Evolutionary conservation across 2,888 invertebrate species (phyloP).

Genomic region (Branchinecta sandiegonensis): DNA sequence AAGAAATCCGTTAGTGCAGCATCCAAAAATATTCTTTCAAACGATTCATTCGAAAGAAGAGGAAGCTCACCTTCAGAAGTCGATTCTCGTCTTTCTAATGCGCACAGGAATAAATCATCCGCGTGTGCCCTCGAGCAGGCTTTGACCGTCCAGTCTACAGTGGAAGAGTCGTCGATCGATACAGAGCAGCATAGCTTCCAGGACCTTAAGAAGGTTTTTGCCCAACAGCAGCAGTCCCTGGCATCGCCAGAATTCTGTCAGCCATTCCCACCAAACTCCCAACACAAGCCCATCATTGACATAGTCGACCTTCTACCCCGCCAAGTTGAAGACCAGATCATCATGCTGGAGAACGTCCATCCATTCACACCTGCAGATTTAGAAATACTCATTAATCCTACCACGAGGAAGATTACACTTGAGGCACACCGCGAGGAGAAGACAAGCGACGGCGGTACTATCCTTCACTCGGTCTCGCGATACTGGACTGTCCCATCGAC

Average conservation of each 20-base stretch:
- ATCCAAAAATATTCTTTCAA: background rate
- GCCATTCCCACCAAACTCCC: slow-evolving; percentile 12
- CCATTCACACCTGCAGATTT: background rate
- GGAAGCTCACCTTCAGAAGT: background rate
- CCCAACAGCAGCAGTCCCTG: background rate
- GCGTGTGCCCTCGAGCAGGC: background rate
- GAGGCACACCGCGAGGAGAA: slow-evolving; percentile 12
- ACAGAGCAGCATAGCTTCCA: background rate
- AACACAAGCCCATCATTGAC: background rate
- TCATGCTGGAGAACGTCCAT: slow-evolving; percentile 8
- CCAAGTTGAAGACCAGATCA: slow-evolving; percentile 5
- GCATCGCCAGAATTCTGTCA: background rate
- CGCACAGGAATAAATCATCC: background rate
- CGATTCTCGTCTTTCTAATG: too few relatives aligned
- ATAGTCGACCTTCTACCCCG: slow-evolving; percentile 1
- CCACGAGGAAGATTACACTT: background rate
- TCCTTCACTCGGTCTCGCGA: slow-evolving; percentile 5
- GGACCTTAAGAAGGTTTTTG: background rate
- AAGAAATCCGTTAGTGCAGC: background rate
- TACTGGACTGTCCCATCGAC: slow-evolving; percentile 4
- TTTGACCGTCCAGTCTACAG: background rate
- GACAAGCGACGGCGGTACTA: background rate
- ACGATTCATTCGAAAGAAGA: background rate
- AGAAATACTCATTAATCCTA: slow-evolving; percentile 1
- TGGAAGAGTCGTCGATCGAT: background rate